Conservation (phyloP, 1,140 invertebrate species). For the Drosophila ohnishii region DNA sequence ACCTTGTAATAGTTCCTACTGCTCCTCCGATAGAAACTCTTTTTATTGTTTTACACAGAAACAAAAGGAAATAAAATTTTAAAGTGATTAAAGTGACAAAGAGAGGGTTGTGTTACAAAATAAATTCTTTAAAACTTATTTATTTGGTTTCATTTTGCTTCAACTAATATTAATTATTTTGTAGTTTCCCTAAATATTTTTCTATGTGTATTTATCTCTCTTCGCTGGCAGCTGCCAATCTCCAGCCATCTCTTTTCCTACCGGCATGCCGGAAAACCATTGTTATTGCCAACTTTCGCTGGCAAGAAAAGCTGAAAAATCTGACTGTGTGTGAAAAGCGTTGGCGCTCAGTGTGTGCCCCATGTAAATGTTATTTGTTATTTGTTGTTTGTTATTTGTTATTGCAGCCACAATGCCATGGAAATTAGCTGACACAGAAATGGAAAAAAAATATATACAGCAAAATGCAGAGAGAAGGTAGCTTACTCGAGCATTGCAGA, state of each 20-base stretch:
- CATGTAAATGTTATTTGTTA: conserved; percentile 45
- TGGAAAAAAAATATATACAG: background rate
- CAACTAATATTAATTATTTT: background rate
- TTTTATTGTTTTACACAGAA: conserved; percentile 11
- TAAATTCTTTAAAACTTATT: background rate
- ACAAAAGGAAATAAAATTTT: background rate
- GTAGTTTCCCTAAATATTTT: conserved; percentile 5
- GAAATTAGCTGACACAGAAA: conserved; percentile 62
- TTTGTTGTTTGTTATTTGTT: conserved; percentile 27
- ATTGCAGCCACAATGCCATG: conserved; percentile 34
- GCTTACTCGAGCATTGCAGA: conserved; percentile 48
- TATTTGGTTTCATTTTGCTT: accelerated
- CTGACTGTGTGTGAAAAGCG: conserved; percentile 51
- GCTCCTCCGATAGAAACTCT: conserved; percentile 25
- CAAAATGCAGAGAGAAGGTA: conserved; percentile 11
- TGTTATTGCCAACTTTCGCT: conserved; percentile 62
- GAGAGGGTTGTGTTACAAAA: background rate
- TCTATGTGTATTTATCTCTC: conserved; percentile 4
- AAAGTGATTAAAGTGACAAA: background rate
- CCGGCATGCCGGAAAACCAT: conserved; percentile 56
- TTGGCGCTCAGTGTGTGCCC: conserved; percentile 25
- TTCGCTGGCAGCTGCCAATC: conserved; percentile 32
- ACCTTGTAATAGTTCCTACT: conserved; percentile 55
- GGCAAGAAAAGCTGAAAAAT: conserved; percentile 46
- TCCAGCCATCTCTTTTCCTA: conserved; percentile 35